Evolutionary conservation across 2,797 vertebrate species (phyloP).

Genomic region (Chiloscyllium punctatum): DNA sequence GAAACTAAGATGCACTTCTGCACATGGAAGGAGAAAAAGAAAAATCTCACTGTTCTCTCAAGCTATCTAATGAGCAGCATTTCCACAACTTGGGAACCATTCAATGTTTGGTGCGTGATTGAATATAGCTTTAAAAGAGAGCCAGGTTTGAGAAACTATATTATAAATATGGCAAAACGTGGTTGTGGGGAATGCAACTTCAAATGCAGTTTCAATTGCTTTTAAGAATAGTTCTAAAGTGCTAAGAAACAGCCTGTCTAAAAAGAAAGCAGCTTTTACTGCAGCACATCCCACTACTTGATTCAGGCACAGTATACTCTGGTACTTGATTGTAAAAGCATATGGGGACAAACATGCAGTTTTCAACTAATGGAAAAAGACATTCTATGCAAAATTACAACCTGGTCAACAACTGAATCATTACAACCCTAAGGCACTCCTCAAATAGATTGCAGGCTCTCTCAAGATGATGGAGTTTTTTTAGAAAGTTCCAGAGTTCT

Average conservation of each 20-base stretch:
- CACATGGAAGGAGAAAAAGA: background rate
- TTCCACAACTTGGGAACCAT: background rate
- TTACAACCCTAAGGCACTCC: background rate
- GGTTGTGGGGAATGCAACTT: background rate
- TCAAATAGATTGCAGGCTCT: background rate
- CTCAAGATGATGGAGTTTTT: background rate
- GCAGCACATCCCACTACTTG: background rate
- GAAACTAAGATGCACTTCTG: background rate
- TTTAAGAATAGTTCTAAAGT: background rate
- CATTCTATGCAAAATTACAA: constrained; percentile 4
- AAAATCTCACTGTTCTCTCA: background rate
- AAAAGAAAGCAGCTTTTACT: background rate
- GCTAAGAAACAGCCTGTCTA: background rate
- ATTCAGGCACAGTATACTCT: background rate
- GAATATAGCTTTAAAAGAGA: background rate
- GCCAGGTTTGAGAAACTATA: background rate
- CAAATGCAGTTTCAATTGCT: background rate
- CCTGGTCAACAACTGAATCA: background rate
- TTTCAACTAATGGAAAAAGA: background rate
- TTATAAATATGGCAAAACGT: background rate
- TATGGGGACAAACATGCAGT: background rate
- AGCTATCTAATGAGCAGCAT: background rate
- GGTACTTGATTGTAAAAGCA: background rate
- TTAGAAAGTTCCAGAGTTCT: background rate
- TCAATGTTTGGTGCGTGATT: background rate